phyloP scores from a whole-genome alignment of 2,113 vertebrate genomes.

The Lichenostomus cassidix region DNA sequence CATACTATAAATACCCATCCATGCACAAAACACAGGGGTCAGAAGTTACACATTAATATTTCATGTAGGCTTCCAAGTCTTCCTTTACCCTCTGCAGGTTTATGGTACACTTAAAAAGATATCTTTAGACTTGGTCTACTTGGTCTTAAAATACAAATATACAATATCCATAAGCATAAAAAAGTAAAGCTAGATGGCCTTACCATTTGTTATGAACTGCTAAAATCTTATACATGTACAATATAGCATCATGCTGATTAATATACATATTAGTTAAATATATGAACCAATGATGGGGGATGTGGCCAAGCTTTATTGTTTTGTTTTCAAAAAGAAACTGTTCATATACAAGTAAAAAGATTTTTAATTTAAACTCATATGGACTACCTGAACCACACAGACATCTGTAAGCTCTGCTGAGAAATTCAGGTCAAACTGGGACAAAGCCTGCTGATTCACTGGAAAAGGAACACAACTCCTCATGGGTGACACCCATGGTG shows the following conservation, averaged over 20 bases:
- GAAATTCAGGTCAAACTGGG: background rate
- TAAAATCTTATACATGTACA: slow-evolving; percentile 73
- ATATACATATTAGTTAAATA: slow-evolving; percentile 62
- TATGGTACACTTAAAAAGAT: slow-evolving; percentile 53
- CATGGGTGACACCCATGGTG: background rate
- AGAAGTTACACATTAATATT: slow-evolving; percentile 44
- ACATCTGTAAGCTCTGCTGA: background rate
- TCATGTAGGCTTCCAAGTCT: slow-evolving; percentile 32
- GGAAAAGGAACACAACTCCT: background rate
- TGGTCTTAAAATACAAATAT: slow-evolving; percentile 75
- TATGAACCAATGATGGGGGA: slow-evolving; percentile 3
- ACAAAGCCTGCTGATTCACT: background rate
- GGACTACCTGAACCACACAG: background rate
- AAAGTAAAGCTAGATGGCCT: slow-evolving; percentile 72
- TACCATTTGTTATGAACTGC: slow-evolving; percentile 63
- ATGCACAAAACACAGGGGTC: slow-evolving; percentile 50
- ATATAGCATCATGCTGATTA: slow-evolving; percentile 71
- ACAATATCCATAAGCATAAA: slow-evolving; percentile 72
- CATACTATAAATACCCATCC: slow-evolving; percentile 43
- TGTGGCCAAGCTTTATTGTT: slow-evolving; percentile 8
- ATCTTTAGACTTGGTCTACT: slow-evolving; percentile 71
- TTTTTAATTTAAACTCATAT: background rate
- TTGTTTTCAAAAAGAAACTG: background rate
- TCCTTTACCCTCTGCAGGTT: slow-evolving; percentile 39
- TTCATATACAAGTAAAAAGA: slow-evolving; percentile 11